Conservation (phyloP, 2,797 vertebrate species). For the Phrynocephalus forsythii region DNA sequence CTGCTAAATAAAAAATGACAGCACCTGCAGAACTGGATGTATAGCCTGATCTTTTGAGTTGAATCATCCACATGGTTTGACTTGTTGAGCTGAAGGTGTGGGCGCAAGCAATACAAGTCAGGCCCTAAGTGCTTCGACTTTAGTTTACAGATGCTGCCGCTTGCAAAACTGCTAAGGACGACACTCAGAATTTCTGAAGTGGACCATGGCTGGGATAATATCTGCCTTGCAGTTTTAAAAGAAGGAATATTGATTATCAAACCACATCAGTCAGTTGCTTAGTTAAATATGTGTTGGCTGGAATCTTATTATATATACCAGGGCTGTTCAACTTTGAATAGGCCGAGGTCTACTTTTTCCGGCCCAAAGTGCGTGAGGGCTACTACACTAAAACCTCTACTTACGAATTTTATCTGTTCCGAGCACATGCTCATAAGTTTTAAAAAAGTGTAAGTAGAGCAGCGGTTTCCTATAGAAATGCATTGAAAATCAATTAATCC, state of each 20-base stretch:
- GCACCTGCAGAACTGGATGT: constrained; percentile 42
- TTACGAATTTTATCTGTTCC: no score
- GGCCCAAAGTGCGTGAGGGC: no score
- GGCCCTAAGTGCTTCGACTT: not conserved
- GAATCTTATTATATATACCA: not conserved
- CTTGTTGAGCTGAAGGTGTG: constrained; percentile 2
- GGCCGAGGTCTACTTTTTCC: no score
- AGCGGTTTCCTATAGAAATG: no score
- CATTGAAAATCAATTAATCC: no score
- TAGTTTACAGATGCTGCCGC: not conserved
- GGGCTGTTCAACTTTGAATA: no score
- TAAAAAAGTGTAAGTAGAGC: no score
- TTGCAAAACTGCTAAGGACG: not conserved
- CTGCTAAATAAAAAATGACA: constrained; percentile 40
- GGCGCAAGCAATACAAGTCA: not conserved
- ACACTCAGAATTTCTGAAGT: not conserved
- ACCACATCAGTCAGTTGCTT: not conserved
- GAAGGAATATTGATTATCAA: not conserved
- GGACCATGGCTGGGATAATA: not conserved
- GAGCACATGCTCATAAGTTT: no score
- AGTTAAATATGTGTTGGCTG: not conserved
- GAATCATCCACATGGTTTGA: constrained; percentile 32
- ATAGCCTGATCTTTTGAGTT: constrained; percentile 26
- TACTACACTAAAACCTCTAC: no score
- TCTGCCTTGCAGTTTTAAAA: not conserved